Evolutionary conservation across 2,113 vertebrate species (phyloP).

Genomic region (Lethenteron reissneri): DNA sequence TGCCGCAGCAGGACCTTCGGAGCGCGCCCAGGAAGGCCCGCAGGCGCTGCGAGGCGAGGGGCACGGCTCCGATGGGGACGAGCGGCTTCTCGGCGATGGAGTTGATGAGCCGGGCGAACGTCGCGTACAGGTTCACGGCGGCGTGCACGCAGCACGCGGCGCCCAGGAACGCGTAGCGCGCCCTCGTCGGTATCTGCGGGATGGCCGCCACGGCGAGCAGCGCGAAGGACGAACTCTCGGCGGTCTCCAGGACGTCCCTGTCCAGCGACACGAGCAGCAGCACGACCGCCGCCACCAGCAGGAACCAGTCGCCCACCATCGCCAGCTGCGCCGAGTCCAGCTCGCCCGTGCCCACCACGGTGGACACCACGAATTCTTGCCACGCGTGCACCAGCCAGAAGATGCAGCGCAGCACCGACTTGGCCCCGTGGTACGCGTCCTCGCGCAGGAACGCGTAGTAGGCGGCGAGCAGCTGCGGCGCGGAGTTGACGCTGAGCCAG

Average conservation of each 20-base stretch:
- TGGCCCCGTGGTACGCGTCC: constrained; percentile 10
- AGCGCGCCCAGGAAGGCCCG: constrained; percentile 10
- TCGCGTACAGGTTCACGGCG: constrained; percentile 9
- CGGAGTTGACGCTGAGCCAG: constrained; percentile 10
- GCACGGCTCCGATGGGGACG: constrained; percentile 8
- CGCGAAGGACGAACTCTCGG: constrained; percentile 9
- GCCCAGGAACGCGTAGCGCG: constrained; percentile 9
- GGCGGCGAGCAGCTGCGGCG: constrained; percentile 10
- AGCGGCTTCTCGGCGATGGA: constrained; percentile 12
- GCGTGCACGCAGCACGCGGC: constrained; percentile 7
- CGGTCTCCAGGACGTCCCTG: constrained; percentile 9
- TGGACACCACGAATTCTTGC: constrained; percentile 9
- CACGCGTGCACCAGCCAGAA: constrained; percentile 11
- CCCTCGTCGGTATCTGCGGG: constrained; percentile 9
- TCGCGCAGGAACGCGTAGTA: constrained; percentile 11
- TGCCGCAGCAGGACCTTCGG: too few species aligned
- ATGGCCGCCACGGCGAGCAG: constrained; percentile 8
- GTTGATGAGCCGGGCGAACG: constrained; percentile 12
- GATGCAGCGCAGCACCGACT: constrained; percentile 9
- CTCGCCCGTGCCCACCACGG: too few species aligned
- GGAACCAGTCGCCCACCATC: constrained; percentile 11
- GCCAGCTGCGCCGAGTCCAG: too few species aligned
- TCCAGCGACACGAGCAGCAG: constrained; percentile 9
- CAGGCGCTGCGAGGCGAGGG: constrained; percentile 7
- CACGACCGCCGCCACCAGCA: constrained; percentile 9